Conservation (phyloP, 2,113 vertebrate genomes). For the Microcebus tavaratra region DNA sequence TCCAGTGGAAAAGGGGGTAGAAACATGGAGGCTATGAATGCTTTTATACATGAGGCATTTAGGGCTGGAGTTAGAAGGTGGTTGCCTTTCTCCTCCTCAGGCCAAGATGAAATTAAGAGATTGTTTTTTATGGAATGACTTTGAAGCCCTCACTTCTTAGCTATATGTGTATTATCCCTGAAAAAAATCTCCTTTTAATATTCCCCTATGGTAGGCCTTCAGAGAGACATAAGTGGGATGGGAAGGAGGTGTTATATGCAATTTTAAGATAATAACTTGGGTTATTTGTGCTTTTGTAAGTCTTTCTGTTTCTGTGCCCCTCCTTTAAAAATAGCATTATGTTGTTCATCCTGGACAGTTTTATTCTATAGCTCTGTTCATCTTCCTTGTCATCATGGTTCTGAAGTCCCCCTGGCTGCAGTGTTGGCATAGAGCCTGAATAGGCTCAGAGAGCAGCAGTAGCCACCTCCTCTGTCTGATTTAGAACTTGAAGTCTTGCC, state of each 20-base stretch:
- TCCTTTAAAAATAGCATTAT: conserved; percentile 57
- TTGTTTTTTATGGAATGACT: conserved; percentile 22
- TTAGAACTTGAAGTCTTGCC: conserved; percentile 17
- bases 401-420: conserved; percentile 49
- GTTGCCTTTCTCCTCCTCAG: conserved; percentile 12
- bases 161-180: neutral
- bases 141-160: conserved; percentile 1
- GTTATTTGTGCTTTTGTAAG: conserved; percentile 34
- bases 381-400: conserved; percentile 41
- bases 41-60: conserved; percentile 30
- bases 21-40: conserved; percentile 53
- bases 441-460: neutral
- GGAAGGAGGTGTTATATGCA: neutral
- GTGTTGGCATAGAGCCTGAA: conserved; percentile 14
- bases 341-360: conserved; percentile 62
- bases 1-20: conserved; percentile 32
- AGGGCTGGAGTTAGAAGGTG: neutral
- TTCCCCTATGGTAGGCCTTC: neutral
- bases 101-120: neutral
- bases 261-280: neutral
- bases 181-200: neutral
- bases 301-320: conserved; percentile 59
- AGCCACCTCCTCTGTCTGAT: neutral
- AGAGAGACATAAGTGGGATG: neutral
- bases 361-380: conserved; percentile 46